Base-by-base conservation (phyloP, 2,113 vertebrate species). In the Solea senegalensis region DNA sequence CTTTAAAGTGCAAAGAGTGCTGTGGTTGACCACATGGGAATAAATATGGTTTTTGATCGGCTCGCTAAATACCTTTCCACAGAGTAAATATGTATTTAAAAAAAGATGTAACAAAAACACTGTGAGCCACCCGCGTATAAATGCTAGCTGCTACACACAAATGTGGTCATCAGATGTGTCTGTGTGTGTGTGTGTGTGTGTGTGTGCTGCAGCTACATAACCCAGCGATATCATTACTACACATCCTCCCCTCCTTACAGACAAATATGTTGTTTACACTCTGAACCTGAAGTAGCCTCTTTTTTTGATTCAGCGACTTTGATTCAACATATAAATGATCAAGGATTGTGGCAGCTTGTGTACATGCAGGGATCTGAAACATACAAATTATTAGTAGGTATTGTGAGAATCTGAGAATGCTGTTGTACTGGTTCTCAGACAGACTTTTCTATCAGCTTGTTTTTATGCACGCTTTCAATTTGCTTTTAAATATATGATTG, bases 21-120 rank as follows among this genome's bases (percentile, higher is more conserved):
- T 92, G 88, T 91, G 92, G 92, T 94, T 91, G 93, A 95, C 95
- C 94, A 65, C 91, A 92, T 82, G 91, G 93, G 92, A 94, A 92
- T 87, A 94, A 95, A 96, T 95, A 95, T 0, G 74, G 90, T 95
- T 93, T 96, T 91, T 94, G 94, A 96, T 96, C 94, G 94, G 93
- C 95, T 94, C 94, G 89, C 92, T 93, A 95, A 94, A 93, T 93
- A 91, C 88, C 93, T 91, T 91, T 91, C 91, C 89, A 76, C 72
- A 92, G 94, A 93, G 94, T 93, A 95, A 96, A 95, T 93, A 94
- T 76, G 93, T 48, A 90, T 65, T 50, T 91, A 64, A 56, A 46
- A 62, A 82, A 89, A 91, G 57, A 26, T 40, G 14, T 45, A 39
- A 76, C 55, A 65, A 74, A 65, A 69, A 78, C 57, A 86, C 21